These are phyloP conservation scores for Psephotus haematonotus DNA, from an alignment of 2,113 vertebrate genomes.

Conservation along the genomic window DNA sequence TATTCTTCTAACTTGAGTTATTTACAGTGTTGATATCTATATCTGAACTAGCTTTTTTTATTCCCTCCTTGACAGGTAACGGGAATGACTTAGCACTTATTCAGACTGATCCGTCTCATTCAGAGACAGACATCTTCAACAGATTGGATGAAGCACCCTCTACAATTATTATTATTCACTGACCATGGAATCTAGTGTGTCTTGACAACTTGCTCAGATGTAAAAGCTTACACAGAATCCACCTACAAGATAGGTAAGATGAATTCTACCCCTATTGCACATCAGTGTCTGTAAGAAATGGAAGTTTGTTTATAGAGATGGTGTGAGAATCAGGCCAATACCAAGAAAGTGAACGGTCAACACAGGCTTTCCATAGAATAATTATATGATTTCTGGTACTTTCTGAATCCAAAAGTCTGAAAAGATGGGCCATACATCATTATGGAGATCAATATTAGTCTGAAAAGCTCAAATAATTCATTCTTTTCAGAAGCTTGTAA, in stretches of 20 bases:
- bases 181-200: background rate
- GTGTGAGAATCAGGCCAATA: background rate
- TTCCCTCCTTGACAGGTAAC: background rate
- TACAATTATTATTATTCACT: background rate
- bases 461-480: background rate
- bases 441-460: background rate
- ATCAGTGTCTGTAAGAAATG: background rate
- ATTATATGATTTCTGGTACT: background rate
- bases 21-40: background rate
- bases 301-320: background rate
- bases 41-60: background rate
- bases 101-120: background rate
- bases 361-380: background rate
- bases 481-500: background rate
- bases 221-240: background rate
- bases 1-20: background rate
- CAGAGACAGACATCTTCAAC: background rate
- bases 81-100: background rate
- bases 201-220: background rate
- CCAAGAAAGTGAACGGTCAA: fast-evolving
- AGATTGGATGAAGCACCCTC: background rate
- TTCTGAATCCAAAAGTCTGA: background rate
- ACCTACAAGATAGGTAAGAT: background rate
- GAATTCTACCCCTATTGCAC: background rate
- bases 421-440: background rate